Conservation (phyloP, 2,888 invertebrate genomes). For the Troides aeacus region DNA sequence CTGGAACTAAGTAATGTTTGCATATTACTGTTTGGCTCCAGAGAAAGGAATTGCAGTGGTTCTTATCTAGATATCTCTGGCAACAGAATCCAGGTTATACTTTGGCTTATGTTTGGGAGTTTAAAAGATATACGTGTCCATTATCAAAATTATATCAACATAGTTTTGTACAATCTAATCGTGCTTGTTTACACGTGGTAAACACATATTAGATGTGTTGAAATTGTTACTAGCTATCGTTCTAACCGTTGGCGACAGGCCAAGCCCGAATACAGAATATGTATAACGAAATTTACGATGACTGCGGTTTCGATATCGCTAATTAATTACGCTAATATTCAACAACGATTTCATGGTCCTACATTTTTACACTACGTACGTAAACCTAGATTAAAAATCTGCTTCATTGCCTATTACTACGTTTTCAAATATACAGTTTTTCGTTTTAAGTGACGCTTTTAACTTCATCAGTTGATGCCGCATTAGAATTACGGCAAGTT, state of each 20-base stretch:
- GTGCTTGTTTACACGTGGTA: conserved; percentile 18
- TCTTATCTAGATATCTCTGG: no score
- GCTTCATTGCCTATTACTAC: background rate
- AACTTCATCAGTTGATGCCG: background rate
- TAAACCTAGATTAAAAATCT: background rate
- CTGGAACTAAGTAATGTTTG: no score
- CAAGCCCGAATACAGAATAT: conserved; percentile 14
- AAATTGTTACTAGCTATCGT: conserved; percentile 11
- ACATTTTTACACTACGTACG: background rate
- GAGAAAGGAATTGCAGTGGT: no score
- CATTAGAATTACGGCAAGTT: background rate
- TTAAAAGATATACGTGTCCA: no score
- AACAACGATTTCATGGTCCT: background rate
- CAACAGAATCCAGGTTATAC: no score
- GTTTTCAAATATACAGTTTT: background rate
- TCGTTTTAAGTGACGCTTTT: background rate
- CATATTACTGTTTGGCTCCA: no score
- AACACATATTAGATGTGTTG: conserved; percentile 23
- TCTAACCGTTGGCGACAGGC: conserved; percentile 8
- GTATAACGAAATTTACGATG: conserved; percentile 2
- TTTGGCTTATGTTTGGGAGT: no score
- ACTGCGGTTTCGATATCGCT: conserved; percentile 2
- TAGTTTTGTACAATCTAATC: background rate
- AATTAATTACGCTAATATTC: conserved; percentile 1
- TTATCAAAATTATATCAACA: no score